phyloP scores from a whole-genome alignment of 2,113 vertebrate genomes.

The Scolopax mira region DNA sequence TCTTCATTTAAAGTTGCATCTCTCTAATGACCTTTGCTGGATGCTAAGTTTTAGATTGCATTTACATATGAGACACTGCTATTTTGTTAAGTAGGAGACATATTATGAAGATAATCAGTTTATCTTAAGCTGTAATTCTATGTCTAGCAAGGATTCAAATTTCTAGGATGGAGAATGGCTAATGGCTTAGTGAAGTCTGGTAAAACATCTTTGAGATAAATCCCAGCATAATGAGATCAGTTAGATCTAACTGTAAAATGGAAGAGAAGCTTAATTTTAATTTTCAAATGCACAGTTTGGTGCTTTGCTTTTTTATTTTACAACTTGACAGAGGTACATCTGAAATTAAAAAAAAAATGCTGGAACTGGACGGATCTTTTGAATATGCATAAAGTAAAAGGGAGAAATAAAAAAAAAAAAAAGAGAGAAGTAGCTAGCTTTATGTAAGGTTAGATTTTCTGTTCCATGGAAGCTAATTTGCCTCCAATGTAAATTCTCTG shows the following conservation, averaged over 20 bases:
- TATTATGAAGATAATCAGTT: constrained; percentile 54
- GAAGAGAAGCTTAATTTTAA: constrained; percentile 31
- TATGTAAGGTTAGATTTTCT: neutral
- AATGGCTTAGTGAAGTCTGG: constrained; percentile 44
- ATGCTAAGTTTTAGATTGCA: constrained; percentile 37
- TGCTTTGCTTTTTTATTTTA: constrained; percentile 26
- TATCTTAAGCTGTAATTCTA: constrained; percentile 60
- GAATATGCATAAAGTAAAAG: neutral
- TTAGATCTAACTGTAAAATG: constrained; percentile 50
- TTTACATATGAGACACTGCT: constrained; percentile 58
- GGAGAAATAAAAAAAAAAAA: neutral
- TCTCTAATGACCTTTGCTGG: neutral
- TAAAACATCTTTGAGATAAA: constrained; percentile 58
- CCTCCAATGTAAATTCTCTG: neutral
- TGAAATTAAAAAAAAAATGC: neutral
- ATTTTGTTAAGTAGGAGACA: constrained; percentile 50
- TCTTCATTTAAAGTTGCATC: neutral
- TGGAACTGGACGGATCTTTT: constrained; percentile 30
- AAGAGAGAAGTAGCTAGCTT: neutral
- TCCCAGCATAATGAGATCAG: constrained; percentile 54
- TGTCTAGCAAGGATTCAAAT: constrained; percentile 67
- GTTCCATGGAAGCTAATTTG: neutral
- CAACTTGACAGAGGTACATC: neutral
- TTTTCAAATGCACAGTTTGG: constrained; percentile 26
- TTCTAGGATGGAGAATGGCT: constrained; percentile 24